phyloP scores from a whole-genome alignment of 2,797 vertebrate genomes.

The Karalla daura region DNA sequence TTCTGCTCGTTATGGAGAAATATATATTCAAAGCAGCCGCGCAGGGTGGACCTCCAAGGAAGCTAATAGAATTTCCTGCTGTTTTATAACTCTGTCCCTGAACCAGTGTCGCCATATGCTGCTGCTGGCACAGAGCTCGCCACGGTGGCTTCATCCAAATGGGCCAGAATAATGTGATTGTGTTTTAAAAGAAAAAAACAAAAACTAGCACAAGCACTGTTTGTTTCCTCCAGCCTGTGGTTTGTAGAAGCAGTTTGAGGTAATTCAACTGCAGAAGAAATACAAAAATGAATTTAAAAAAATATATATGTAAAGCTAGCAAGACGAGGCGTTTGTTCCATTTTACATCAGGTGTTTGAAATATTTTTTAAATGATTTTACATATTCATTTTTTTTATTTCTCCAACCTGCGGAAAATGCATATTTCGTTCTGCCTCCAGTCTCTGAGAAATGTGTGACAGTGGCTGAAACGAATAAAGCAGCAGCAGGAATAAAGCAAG shows the following conservation, averaged over 20 bases:
- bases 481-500: constrained; percentile 20
- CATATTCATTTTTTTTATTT: not conserved
- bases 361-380: not conserved
- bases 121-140: constrained; percentile 68
- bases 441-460: not conserved
- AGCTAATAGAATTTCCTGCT: constrained; percentile 84
- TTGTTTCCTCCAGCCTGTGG: constrained; percentile 14
- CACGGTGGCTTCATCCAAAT: constrained; percentile 60
- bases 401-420: not conserved
- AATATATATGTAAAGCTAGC: no score
- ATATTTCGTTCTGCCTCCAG: constrained; percentile 1
- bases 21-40: constrained; percentile 71
- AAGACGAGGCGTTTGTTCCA: not conserved
- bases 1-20: constrained; percentile 70
- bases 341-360: not conserved
- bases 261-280: not conserved
- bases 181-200: not conserved
- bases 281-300: no score
- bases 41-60: constrained; percentile 71
- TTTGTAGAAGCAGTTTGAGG: not conserved
- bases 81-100: constrained; percentile 81
- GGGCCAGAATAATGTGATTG: constrained; percentile 46
- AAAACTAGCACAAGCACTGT: not conserved
- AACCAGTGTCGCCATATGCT: constrained; percentile 85
- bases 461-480: constrained; percentile 17